These are phyloP conservation scores for Taurulus bubalis DNA, from an alignment of 2,113 vertebrate genomes.

Conservation along the genomic window DNA sequence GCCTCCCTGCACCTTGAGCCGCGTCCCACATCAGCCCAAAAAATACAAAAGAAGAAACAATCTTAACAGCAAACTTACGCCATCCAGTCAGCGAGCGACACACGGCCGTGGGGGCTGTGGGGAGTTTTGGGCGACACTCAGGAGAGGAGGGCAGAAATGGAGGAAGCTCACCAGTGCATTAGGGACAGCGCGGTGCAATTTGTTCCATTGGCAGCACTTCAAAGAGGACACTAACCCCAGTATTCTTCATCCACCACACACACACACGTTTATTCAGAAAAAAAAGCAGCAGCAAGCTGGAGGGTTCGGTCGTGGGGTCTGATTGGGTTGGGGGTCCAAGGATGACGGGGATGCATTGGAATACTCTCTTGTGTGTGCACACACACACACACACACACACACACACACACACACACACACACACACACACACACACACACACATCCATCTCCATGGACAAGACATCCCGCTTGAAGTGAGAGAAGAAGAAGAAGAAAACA, in stretches of 20 bases:
- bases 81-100: conserved; percentile 56
- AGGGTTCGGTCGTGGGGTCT: conserved; percentile 52
- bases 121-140: conserved; percentile 32
- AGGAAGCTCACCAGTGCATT: conserved; percentile 75
- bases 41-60: neutral
- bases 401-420: conserved; percentile 9
- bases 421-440: conserved; percentile 17
- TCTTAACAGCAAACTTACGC: conserved; percentile 9
- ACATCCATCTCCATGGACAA: conserved; percentile 28
- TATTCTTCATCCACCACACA: conserved; percentile 64
- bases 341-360: conserved; percentile 65
- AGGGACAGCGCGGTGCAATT: conserved; percentile 74
- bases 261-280: conserved; percentile 53
- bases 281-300: conserved; percentile 38
- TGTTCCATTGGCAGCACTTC: conserved; percentile 80
- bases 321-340: conserved; percentile 70
- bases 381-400: conserved; percentile 4
- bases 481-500: neutral
- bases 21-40: neutral
- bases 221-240: conserved; percentile 75
- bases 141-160: conserved; percentile 60
- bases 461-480: conserved; percentile 8
- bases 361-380: conserved; percentile 34
- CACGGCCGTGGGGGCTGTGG: conserved; percentile 17
- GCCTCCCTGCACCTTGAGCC: neutral